Evolutionary conservation across 2,113 vertebrate genomes (phyloP).

Genomic region (Eurystomus gularis): DNA sequence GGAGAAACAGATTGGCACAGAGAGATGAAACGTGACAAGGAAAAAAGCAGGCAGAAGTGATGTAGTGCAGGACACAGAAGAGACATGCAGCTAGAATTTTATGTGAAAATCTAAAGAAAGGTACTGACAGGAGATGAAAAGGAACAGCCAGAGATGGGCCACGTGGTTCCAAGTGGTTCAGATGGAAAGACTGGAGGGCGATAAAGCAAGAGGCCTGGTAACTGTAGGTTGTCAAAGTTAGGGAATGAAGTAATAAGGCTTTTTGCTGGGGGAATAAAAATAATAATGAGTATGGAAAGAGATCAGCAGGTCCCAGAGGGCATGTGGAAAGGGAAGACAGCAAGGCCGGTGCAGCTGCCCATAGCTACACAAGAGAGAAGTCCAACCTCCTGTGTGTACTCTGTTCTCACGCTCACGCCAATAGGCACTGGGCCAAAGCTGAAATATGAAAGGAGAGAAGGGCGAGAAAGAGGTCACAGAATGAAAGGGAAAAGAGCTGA

Average conservation of each 20-base stretch:
- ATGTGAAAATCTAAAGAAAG: not conserved
- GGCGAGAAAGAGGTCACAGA: not conserved
- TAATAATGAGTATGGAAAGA: not conserved
- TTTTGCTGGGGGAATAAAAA: not conserved
- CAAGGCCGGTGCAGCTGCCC: rapidly evolving
- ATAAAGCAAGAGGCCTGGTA: not conserved
- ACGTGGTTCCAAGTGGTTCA: not conserved
- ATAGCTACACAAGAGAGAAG: not conserved
- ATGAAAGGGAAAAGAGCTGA: not conserved
- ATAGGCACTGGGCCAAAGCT: not conserved
- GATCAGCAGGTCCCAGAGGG: not conserved
- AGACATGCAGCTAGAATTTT: not conserved
- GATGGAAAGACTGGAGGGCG: not conserved
- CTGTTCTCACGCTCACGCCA: not conserved
- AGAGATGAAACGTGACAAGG: not conserved
- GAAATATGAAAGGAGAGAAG: not conserved
- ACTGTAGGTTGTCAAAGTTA: not conserved
- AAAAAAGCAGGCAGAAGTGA: not conserved
- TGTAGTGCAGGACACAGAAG: not conserved
- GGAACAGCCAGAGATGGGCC: rapidly evolving
- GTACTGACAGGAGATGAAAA: not conserved
- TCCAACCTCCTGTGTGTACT: not conserved
- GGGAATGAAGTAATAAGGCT: not conserved
- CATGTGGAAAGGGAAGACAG: not conserved
- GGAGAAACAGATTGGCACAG: rapidly evolving